These are phyloP conservation scores for Leucoptera coffeella DNA, from an alignment of 2,888 invertebrate genomes.

Conservation along the genomic window DNA sequence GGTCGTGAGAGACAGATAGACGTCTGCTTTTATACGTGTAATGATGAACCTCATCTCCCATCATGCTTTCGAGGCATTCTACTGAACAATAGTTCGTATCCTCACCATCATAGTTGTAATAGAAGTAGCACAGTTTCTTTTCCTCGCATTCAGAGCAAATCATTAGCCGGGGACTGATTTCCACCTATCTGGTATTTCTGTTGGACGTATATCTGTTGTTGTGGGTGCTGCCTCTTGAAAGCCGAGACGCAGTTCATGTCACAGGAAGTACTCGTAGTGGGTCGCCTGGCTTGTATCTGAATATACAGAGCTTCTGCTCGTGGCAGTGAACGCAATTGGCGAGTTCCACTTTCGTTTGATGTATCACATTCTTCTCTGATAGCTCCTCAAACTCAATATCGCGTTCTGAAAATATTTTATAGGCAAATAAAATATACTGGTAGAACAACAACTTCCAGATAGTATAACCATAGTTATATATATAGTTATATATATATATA, in stretches of 20 bases:
- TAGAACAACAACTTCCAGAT: too few species aligned
- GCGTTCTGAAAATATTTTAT: too few species aligned
- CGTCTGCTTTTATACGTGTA: slow-evolving; percentile 46
- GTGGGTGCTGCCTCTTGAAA: slow-evolving; percentile 23
- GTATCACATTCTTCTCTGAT: too few species aligned
- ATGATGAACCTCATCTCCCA: slow-evolving; percentile 47
- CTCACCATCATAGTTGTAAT: slow-evolving; percentile 35
- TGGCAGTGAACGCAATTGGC: slow-evolving; percentile 49
- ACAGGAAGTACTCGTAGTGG: too few species aligned
- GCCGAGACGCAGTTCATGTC: too few species aligned
- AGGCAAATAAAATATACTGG: too few species aligned
- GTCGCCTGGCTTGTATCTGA: too few species aligned
- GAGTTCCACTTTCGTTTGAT: too few species aligned
- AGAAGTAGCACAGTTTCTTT: slow-evolving; percentile 32
- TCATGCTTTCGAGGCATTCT: slow-evolving; percentile 45
- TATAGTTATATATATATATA: too few species aligned
- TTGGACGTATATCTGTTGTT: slow-evolving; percentile 16
- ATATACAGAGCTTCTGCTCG: slow-evolving; percentile 18
- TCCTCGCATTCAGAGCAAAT: slow-evolving; percentile 38
- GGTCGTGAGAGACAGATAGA: slow-evolving; percentile 35
- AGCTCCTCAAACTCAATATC: too few species aligned
- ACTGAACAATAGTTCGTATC: slow-evolving; percentile 49
- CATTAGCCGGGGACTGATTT: slow-evolving; percentile 19
- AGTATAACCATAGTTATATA: too few species aligned
- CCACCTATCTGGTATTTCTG: slow-evolving; percentile 36